Evolutionary conservation across 2,888 invertebrate species (phyloP).

Genomic region (Saturnia japonica): DNA sequence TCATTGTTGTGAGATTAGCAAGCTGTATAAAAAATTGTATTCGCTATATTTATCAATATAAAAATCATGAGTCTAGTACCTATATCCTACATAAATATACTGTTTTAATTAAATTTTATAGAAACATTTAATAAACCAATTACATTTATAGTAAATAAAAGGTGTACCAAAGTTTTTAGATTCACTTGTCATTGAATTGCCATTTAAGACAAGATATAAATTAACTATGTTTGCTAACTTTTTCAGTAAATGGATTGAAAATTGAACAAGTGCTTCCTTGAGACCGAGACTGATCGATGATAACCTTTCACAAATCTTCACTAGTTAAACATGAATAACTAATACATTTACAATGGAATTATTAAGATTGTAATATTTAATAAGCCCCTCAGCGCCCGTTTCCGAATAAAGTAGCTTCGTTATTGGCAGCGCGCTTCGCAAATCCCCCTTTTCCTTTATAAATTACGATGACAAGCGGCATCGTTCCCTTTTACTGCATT

Average conservation of each 20-base stretch:
- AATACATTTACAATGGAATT: background rate
- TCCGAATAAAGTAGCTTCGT: slow-evolving; percentile 15
- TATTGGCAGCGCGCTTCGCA: slow-evolving; percentile 24
- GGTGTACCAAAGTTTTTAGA: too few relatives aligned
- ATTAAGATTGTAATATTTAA: slow-evolving; percentile 9
- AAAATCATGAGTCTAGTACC: too few relatives aligned
- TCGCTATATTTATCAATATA: too few relatives aligned
- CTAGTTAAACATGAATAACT: background rate
- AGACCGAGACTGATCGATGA: background rate
- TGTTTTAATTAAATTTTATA: too few relatives aligned
- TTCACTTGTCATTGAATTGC: too few relatives aligned
- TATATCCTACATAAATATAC: too few relatives aligned
- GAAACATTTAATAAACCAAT: too few relatives aligned
- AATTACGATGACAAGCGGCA: slow-evolving; percentile 30
- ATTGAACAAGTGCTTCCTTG: background rate
- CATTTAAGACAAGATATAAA: too few relatives aligned
- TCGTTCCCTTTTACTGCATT: slow-evolving; percentile 30
- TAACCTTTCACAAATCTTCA: background rate
- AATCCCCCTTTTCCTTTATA: slow-evolving; percentile 28
- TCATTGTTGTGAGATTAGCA: too few relatives aligned
- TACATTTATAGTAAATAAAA: too few relatives aligned
- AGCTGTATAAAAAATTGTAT: too few relatives aligned
- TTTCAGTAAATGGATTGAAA: background rate
- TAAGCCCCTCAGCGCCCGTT: slow-evolving; percentile 18
- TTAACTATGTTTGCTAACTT: too few relatives aligned